A percentile compares a stretch with the other conserved stretches of the same genome.
phyloP scores from a whole-genome alignment of 92 coral and sea anemone species.

The Galaxea fascicularis region DNA sequence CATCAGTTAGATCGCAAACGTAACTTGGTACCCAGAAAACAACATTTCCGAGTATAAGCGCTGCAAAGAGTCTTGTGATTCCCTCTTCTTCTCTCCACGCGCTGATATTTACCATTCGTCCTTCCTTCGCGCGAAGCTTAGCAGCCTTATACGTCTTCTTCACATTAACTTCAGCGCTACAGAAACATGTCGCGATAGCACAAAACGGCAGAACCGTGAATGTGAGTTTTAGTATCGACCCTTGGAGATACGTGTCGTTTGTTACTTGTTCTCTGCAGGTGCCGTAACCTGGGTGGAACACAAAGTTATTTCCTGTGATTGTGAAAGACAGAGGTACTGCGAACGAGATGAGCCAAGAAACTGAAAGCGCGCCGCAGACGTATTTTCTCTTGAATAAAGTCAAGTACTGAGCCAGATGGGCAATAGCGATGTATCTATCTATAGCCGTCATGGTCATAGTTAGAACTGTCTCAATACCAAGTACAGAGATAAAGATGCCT shows the following conservation, averaged over 20 bases:
- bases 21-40: slow-evolving; percentile 43
- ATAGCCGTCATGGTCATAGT: slow-evolving; percentile 34
- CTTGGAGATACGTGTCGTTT: slow-evolving; percentile 25
- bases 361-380: slow-evolving; percentile 22
- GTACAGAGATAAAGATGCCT: slow-evolving; percentile 42
- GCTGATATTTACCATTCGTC: slow-evolving; percentile 2
- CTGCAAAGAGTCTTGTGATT: slow-evolving; percentile 47
- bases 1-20: slow-evolving; percentile 21
- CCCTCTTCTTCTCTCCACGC: slow-evolving; percentile 45
- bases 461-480: slow-evolving; percentile 9
- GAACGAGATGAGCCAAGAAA: slow-evolving; percentile 46
- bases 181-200: slow-evolving; percentile 29
- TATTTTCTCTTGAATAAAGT: slow-evolving; percentile 31
- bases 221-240: slow-evolving; percentile 28
- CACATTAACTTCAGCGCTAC: slow-evolving; percentile 12
- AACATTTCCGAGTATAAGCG: slow-evolving; percentile 31
- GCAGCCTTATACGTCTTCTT: neutral
- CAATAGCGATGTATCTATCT: slow-evolving; percentile 43
- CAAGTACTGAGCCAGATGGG: slow-evolving; percentile 4
- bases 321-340: slow-evolving; percentile 35
- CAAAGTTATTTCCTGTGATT: slow-evolving; percentile 17
- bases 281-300: slow-evolving; percentile 56
- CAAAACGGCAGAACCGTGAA: slow-evolving; percentile 31
- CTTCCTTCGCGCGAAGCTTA: slow-evolving; percentile 12
- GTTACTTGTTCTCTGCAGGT: slow-evolving; percentile 33